These are phyloP conservation scores for Anseranas semipalmata DNA, from an alignment of 2,113 vertebrate species.

Conservation along the genomic window DNA sequence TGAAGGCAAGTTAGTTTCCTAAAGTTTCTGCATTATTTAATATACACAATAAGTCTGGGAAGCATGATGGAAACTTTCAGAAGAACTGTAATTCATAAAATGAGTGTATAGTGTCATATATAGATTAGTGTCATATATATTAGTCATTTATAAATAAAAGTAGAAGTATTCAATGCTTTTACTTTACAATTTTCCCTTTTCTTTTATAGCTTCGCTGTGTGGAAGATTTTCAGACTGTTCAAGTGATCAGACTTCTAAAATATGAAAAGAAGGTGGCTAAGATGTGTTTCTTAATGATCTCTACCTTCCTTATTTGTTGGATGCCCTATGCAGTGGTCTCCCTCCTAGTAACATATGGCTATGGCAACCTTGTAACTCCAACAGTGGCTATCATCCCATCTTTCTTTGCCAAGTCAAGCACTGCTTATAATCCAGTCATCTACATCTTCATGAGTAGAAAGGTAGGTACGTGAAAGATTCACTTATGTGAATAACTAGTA, in stretches of 20 bases:
- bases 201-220: slow-evolving; percentile 83
- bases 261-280: slow-evolving; percentile 92
- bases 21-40: background rate
- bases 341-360: slow-evolving; percentile 87
- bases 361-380: slow-evolving; percentile 84
- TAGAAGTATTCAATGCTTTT: background rate
- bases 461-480: slow-evolving; percentile 73
- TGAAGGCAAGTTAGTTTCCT: background rate
- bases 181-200: background rate
- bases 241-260: slow-evolving; percentile 88
- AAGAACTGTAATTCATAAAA: background rate
- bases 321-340: slow-evolving; percentile 89
- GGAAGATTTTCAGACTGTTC: slow-evolving; percentile 89
- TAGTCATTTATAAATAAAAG: background rate
- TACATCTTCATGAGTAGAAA: slow-evolving; percentile 93
- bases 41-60: background rate
- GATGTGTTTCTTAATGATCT: slow-evolving; percentile 92
- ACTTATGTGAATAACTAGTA: background rate
- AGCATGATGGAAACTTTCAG: background rate
- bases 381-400: slow-evolving; percentile 86
- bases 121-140: too few relatives aligned
- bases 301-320: slow-evolving; percentile 89
- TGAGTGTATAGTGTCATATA: too few relatives aligned
- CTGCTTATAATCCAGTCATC: slow-evolving; percentile 90
- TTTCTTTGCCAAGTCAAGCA: slow-evolving; percentile 91